A percentile compares a stretch with the other conserved stretches of the same genome.
Evolutionary conservation across 2,888 invertebrate genomes (phyloP).

Genomic region (Andrena chrysosceles): DNA sequence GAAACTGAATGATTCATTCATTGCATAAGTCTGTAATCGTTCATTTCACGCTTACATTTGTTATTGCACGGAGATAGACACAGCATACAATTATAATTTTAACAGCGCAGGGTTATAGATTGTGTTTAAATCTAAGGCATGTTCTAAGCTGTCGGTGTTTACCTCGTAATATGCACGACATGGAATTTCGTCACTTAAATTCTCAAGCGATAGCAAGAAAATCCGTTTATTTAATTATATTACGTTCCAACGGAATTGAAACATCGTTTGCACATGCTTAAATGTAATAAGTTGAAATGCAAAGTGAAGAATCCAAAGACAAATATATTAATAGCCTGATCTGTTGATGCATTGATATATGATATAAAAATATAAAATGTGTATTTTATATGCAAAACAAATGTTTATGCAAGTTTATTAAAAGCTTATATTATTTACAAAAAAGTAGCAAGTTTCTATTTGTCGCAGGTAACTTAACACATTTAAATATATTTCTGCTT

Average conservation of each 20-base stretch:
- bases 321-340: neutral
- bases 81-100: conserved; percentile 58
- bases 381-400: conserved; percentile 22
- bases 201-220: neutral
- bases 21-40: neutral
- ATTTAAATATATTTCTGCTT: neutral
- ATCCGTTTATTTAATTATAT: neutral
- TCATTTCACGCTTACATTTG: conserved; percentile 8
- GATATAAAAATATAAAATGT: conserved; percentile 21
- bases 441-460: conserved; percentile 3
- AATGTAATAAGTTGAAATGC: neutral
- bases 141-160: conserved; percentile 48
- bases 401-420: conserved; percentile 10
- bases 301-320: neutral
- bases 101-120: conserved; percentile 38
- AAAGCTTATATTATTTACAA: conserved; percentile 14
- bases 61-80: conserved; percentile 41
- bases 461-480: neutral
- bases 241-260: conserved; percentile 8
- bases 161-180: conserved; percentile 9
- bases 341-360: neutral
- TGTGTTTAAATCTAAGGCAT: conserved; percentile 44
- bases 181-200: neutral
- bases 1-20: neutral
- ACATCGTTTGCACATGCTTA: neutral